Percentiles rank a stretch among this genome's conserved stretches.
Conservation (phyloP, 1,140 invertebrate genomes). For the Mycetomoellerius zeteki region DNA sequence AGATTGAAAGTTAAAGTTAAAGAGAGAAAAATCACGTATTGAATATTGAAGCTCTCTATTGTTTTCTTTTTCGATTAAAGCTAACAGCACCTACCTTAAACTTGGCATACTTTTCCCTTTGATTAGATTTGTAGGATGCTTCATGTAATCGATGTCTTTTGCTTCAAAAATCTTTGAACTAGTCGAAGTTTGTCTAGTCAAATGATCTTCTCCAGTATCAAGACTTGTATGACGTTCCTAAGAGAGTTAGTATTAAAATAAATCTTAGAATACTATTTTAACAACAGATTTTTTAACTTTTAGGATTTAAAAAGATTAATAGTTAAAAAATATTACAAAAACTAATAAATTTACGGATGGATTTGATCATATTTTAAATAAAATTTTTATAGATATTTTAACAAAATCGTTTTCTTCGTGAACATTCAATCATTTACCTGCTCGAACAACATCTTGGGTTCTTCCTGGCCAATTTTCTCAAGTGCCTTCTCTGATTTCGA, state of each 20-base stretch:
- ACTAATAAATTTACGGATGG: background rate
- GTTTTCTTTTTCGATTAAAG: background rate
- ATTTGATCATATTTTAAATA: background rate
- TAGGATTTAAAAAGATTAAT: constrained; percentile 37
- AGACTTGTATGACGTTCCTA: constrained; percentile 93
- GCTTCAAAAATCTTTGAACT: constrained; percentile 88
- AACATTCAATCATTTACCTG: constrained; percentile 83
- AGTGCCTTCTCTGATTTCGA: constrained; percentile 96
- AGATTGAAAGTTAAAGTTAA: constrained; percentile 21
- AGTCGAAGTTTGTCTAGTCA: constrained; percentile 89
- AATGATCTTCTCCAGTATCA: constrained; percentile 91
- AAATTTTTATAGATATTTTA: background rate
- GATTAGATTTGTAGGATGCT: constrained; percentile 91
- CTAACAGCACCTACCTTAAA: constrained; percentile 90
- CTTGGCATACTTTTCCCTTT: constrained; percentile 98
- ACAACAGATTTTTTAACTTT: background rate
- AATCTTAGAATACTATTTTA: constrained; percentile 11
- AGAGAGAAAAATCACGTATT: constrained; percentile 42
- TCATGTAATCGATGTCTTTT: constrained; percentile 83
- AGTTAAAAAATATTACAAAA: constrained; percentile 49
- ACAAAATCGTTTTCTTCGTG: background rate
- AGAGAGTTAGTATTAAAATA: constrained; percentile 1
- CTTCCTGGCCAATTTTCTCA: constrained; percentile 95
- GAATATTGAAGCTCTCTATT: constrained; percentile 1
- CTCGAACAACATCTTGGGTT: constrained; percentile 88